Conservation (phyloP, 1,140 invertebrate genomes). For the Saxidomus purpurata region DNA sequence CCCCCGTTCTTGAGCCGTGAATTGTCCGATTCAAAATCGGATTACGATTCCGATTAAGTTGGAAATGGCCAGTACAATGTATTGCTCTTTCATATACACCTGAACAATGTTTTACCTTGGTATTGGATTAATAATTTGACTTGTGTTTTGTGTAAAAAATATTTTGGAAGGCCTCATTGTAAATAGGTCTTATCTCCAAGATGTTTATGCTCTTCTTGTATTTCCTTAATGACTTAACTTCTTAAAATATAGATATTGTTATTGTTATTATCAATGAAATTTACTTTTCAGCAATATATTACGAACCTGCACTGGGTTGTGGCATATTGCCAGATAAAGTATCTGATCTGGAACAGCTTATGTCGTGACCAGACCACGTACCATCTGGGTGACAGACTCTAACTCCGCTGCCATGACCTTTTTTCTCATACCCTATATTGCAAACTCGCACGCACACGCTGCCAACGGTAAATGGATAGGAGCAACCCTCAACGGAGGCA, state of each 20-base stretch:
- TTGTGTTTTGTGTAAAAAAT: no score
- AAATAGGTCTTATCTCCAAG: no score
- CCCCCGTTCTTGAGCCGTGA: no score
- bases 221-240: neutral
- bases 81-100: no score
- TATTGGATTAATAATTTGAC: no score
- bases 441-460: neutral
- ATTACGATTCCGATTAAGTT: no score
- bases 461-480: neutral
- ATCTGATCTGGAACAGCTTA: neutral
- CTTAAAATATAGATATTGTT: neutral
- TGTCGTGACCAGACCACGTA: neutral
- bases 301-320: neutral
- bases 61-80: no score
- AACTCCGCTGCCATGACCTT: neutral
- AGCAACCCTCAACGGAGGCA: neutral
- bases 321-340: neutral
- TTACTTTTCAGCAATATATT: neutral
- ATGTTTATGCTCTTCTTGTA: no score
- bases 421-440: neutral
- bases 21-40: no score
- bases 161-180: no score
- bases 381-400: neutral
- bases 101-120: no score
- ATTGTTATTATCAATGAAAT: neutral